Percentiles rank a stretch among this genome's conserved stretches.
Evolutionary conservation across 2,888 invertebrate species (phyloP).

Genomic region (Agonopterix arenella): DNA sequence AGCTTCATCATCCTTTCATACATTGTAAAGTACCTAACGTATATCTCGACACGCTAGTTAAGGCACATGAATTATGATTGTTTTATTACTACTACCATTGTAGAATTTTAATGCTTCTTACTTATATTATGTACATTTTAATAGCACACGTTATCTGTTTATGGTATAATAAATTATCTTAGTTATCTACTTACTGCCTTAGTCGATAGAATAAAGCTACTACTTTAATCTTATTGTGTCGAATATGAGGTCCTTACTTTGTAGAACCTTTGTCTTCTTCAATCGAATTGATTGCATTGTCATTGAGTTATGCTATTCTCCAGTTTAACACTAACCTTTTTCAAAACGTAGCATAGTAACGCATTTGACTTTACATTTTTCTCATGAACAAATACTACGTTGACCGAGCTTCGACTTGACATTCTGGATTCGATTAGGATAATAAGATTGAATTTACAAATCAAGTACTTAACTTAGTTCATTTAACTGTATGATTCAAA

Average conservation of each 20-base stretch:
- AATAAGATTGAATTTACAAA: slow-evolving; percentile 52
- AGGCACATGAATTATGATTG: too few species aligned
- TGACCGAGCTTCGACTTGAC: slow-evolving; percentile 40
- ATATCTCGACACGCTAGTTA: too few species aligned
- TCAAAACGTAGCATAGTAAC: slow-evolving; percentile 1
- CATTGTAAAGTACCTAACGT: too few species aligned
- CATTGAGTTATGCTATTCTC: too few species aligned
- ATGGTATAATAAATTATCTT: slow-evolving; percentile 1
- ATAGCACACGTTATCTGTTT: slow-evolving; percentile 1
- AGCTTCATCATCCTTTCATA: too few species aligned
- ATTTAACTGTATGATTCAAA: too few species aligned
- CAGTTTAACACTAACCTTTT: too few species aligned
- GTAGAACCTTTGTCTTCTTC: slow-evolving; percentile 3
- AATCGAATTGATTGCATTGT: slow-evolving; percentile 22
- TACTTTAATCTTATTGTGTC: neutral
- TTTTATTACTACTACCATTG: too few species aligned
- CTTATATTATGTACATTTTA: neutral
- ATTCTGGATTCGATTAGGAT: slow-evolving; percentile 34
- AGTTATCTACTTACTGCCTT: too few species aligned
- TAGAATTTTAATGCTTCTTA: neutral
- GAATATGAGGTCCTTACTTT: slow-evolving; percentile 17
- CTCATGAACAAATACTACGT: slow-evolving; percentile 53
- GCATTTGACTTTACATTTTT: slow-evolving; percentile 37
- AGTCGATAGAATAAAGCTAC: too few species aligned
- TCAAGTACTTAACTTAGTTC: slow-evolving; percentile 17